A percentile compares a stretch with the other conserved stretches of the same genome.
phyloP scores from a whole-genome alignment of 2,113 vertebrate genomes.

The Aleadryas rufinucha region DNA sequence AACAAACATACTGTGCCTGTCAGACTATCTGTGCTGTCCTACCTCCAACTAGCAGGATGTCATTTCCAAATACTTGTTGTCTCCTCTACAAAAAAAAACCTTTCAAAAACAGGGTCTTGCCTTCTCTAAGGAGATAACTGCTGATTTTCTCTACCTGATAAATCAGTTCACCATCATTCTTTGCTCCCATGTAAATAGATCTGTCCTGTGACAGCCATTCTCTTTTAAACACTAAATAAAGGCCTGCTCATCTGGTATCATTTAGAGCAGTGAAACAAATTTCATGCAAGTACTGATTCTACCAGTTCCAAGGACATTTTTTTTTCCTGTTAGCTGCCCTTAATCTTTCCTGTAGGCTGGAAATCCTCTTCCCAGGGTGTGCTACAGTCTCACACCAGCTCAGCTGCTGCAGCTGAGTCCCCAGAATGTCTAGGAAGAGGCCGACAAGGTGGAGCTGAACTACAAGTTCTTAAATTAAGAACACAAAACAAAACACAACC shows the following conservation, averaged over 20 bases:
- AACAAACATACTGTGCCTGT: background rate
- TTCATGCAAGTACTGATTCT: background rate
- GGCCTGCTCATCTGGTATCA: background rate
- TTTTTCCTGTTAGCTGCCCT: background rate
- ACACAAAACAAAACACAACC: background rate
- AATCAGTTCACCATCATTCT: background rate
- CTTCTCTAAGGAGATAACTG: background rate
- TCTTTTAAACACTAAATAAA: background rate
- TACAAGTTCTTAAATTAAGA: background rate
- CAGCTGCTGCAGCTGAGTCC: background rate
- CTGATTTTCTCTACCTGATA: background rate
- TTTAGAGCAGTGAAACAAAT: background rate
- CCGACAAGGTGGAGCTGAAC: conserved; percentile 25
- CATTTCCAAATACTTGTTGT: background rate
- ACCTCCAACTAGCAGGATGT: background rate
- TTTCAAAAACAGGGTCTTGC: background rate
- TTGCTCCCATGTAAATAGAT: background rate
- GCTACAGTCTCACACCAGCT: background rate
- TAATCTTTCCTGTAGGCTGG: background rate
- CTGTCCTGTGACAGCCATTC: background rate
- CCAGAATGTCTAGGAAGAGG: background rate
- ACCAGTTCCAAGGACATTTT: fast-evolving
- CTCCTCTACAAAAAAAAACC: background rate
- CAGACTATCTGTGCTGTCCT: background rate
- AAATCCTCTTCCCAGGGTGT: background rate